phyloP scores from a whole-genome alignment of 2,888 invertebrate species.

The Halocaridina rubra region DNA sequence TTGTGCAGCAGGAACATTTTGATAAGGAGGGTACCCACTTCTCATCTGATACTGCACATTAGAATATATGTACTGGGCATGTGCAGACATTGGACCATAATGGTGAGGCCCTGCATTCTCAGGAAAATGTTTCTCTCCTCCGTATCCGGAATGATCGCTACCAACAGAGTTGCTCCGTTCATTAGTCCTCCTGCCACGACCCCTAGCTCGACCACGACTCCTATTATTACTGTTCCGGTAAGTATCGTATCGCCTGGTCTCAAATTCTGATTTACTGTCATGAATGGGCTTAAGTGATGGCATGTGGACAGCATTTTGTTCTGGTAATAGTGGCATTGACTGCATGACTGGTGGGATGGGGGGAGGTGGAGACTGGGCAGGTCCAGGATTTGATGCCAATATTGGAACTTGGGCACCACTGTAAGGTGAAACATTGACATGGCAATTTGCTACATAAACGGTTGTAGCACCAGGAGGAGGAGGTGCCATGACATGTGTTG shows the following conservation, averaged over 20 bases:
- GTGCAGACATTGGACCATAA: constrained; percentile 9
- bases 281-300: constrained; percentile 23
- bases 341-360: constrained; percentile 29
- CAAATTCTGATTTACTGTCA: constrained; percentile 35
- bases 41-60: constrained; percentile 26
- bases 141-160: constrained; percentile 54
- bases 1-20: constrained; percentile 39
- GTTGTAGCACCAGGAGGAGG: constrained; percentile 46
- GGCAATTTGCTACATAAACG: constrained; percentile 52
- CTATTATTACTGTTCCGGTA: background rate
- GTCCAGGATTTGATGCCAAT: constrained; percentile 11
- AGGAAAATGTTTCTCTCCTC: constrained; percentile 33
- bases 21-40: constrained; percentile 27
- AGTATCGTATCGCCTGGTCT: constrained; percentile 18
- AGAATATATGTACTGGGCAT: constrained; percentile 33
- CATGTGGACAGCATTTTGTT: constrained; percentile 22
- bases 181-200: constrained; percentile 22
- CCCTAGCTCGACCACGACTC: constrained; percentile 27
- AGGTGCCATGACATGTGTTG: constrained; percentile 37
- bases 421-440: constrained; percentile 46
- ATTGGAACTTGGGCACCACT: constrained; percentile 31
- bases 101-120: background rate
- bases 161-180: constrained; percentile 41
- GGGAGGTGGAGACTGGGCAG: constrained; percentile 43
- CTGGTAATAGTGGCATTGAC: constrained; percentile 22